phyloP scores from a whole-genome alignment of 2,113 vertebrate genomes.

The Protomyctophum bolini region DNA sequence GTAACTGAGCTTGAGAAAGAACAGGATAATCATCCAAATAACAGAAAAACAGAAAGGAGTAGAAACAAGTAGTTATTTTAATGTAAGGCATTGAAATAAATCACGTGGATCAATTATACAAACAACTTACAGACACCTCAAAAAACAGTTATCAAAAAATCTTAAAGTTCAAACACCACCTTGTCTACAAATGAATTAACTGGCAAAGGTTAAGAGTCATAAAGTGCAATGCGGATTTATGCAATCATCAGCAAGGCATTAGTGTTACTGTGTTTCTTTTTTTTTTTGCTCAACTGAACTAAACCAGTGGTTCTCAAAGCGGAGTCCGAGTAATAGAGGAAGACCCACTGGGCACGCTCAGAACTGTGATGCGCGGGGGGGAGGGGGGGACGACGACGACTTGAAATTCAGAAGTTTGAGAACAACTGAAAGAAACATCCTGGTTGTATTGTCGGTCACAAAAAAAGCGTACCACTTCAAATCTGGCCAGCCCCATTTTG shows the following conservation, averaged over 20 bases:
- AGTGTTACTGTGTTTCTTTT: not conserved
- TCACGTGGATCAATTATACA: conserved; percentile 44
- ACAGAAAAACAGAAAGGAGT: not conserved
- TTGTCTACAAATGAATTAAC: conserved; percentile 17
- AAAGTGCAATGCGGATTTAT: conserved; percentile 62
- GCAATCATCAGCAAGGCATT: conserved; percentile 42
- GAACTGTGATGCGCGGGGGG: too few species aligned
- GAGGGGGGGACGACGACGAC: too few species aligned
- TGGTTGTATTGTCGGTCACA: too few species aligned
- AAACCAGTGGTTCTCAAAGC: too few species aligned
- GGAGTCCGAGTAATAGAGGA: too few species aligned
- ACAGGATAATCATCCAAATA: too few species aligned
- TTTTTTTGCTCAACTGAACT: too few species aligned
- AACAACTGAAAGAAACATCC: too few species aligned
- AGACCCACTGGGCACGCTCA: too few species aligned
- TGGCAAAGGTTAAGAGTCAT: conserved; percentile 49
- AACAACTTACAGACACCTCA: conserved; percentile 56
- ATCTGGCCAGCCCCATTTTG: too few species aligned
- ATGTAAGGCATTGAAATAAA: conserved; percentile 66
- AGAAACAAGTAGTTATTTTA: conserved; percentile 39
- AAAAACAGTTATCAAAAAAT: conserved; percentile 58
- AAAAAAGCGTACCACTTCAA: too few species aligned
- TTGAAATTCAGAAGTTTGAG: too few species aligned
- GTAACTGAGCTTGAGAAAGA: not conserved
- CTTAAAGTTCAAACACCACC: conserved; percentile 15